Conservation (phyloP, 2,797 vertebrate genomes). For the Myotis daubentonii region DNA sequence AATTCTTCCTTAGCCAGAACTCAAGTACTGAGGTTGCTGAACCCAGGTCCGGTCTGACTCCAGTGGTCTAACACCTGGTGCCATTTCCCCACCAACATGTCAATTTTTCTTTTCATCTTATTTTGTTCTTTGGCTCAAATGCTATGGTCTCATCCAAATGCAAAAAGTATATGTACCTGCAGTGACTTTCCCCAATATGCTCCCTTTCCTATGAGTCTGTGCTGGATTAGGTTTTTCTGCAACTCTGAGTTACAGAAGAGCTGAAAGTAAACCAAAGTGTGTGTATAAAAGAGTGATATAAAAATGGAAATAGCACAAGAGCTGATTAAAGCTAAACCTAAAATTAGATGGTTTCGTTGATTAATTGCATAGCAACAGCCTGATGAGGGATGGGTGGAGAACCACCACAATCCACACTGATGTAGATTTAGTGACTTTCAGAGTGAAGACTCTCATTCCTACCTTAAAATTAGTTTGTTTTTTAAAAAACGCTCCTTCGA, state of each 20-base stretch:
- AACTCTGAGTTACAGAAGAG: constrained; percentile 26
- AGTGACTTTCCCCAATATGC: background rate
- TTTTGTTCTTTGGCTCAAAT: constrained; percentile 42
- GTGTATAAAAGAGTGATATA: constrained; percentile 40
- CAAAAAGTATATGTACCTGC: background rate
- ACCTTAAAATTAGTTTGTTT: constrained; percentile 33
- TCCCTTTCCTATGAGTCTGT: background rate
- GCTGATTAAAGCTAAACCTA: constrained; percentile 63
- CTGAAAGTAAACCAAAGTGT: constrained; percentile 47
- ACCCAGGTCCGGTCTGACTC: background rate
- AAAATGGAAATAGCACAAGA: constrained; percentile 62
- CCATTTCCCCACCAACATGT: background rate
- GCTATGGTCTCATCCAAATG: background rate
- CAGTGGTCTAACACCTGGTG: background rate
- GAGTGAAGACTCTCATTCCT: background rate
- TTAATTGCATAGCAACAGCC: constrained; percentile 24
- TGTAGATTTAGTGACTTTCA: background rate
- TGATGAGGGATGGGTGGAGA: constrained; percentile 29
- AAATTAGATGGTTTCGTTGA: constrained; percentile 53
- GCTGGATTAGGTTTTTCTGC: constrained; percentile 17
- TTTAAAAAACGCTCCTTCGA: background rate
- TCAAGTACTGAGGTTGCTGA: background rate
- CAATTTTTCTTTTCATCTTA: constrained; percentile 16
- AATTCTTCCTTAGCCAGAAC: background rate
- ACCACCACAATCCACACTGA: background rate